These are phyloP conservation scores for Drosophila pegasa DNA, from an alignment of 2,888 invertebrate genomes.

Conservation along the genomic window DNA sequence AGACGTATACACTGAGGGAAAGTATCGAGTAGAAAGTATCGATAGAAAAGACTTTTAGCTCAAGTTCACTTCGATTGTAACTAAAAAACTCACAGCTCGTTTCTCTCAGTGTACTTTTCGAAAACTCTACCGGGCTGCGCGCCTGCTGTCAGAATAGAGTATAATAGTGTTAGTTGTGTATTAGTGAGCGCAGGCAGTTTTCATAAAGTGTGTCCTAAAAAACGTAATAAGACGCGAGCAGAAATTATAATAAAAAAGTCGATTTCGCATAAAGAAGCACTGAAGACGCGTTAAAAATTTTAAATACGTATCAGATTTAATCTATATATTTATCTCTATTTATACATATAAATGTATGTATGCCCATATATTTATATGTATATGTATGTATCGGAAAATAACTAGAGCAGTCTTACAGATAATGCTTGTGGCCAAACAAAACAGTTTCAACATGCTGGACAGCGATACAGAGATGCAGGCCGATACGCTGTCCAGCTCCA, in stretches of 20 bases:
- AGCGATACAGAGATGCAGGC: slow-evolving; percentile 36
- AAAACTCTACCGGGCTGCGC: slow-evolving; percentile 28
- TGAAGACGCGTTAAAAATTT: slow-evolving; percentile 19
- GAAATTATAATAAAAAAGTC: slow-evolving; percentile 28
- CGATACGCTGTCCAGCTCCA: slow-evolving; percentile 42
- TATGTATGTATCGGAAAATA: not conserved
- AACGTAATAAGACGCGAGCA: slow-evolving; percentile 32
- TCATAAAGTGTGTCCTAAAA: slow-evolving; percentile 36
- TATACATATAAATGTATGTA: not conserved
- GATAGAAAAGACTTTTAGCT: not conserved
- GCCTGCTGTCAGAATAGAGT: slow-evolving; percentile 22
- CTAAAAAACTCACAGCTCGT: not conserved
- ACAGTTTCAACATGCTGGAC: slow-evolving; percentile 45
- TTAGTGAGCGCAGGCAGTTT: slow-evolving; percentile 40
- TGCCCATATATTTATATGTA: not conserved
- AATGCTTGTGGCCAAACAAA: slow-evolving; percentile 52
- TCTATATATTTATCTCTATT: not conserved
- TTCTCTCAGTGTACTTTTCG: not conserved
- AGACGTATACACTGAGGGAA: not conserved
- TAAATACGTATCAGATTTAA: slow-evolving; percentile 7
- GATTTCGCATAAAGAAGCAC: slow-evolving; percentile 13
- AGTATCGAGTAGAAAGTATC: not conserved
- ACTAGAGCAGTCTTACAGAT: not conserved
- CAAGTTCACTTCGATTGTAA: not conserved
- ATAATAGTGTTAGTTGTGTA: slow-evolving; percentile 8